phyloP scores from a whole-genome alignment of 1,140 invertebrate species.

The Trichogramma pretiosum region DNA sequence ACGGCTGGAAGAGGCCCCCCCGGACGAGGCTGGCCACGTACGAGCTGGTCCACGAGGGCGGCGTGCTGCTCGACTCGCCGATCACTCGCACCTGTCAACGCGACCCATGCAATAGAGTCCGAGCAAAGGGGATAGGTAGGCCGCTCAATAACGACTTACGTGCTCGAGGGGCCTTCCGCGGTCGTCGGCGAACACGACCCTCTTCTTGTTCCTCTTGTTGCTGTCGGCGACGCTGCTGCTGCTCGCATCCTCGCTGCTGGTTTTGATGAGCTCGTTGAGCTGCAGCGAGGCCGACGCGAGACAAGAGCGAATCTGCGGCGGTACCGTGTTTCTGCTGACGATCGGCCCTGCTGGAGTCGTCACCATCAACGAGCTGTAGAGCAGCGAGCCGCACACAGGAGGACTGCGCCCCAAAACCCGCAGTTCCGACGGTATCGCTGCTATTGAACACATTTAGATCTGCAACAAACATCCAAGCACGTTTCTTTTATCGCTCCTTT shows the following conservation, averaged over 20 bases:
- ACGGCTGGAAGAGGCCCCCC: background rate
- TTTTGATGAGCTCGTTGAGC: constrained; percentile 28
- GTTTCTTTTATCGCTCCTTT: background rate
- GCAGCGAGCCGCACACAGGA: constrained; percentile 33
- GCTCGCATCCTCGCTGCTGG: constrained; percentile 18
- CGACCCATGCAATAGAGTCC: background rate
- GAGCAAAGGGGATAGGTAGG: too few relatives aligned
- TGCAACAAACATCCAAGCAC: constrained; percentile 21
- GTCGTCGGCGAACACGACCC: constrained; percentile 90
- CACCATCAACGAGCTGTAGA: constrained; percentile 37
- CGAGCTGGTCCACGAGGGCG: constrained; percentile 70
- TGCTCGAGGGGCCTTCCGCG: constrained; percentile 77
- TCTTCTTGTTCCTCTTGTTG: constrained; percentile 57
- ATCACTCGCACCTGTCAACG: constrained; percentile 62
- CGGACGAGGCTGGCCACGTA: constrained; percentile 56
- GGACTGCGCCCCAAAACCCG: constrained; percentile 38
- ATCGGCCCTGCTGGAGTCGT: constrained; percentile 33
- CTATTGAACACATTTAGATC: constrained; percentile 45
- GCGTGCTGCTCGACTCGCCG: constrained; percentile 85
- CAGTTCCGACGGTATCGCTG: constrained; percentile 39
- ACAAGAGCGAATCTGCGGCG: constrained; percentile 36
- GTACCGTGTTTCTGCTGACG: constrained; percentile 31
- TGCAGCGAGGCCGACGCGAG: constrained; percentile 32
- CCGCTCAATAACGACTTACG: constrained; percentile 46
- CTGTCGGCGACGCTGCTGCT: too few relatives aligned